Conservation (phyloP, 2,797 vertebrate species). For the Thaleichthys pacificus region DNA sequence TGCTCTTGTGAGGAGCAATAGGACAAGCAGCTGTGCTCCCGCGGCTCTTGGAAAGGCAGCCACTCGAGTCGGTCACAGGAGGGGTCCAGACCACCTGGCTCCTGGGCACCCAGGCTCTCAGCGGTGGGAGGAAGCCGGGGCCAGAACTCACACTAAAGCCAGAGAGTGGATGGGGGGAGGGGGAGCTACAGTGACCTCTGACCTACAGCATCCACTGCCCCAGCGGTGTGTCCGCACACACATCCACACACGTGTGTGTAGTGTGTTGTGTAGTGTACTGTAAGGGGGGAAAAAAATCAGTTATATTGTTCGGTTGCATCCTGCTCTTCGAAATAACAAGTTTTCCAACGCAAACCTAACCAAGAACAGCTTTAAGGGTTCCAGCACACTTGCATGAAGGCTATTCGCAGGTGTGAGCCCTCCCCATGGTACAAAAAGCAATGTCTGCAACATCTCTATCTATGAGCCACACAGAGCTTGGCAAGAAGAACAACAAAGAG, state of each 20-base stretch:
- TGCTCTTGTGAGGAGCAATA: conserved; percentile 55
- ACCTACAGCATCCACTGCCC: conserved; percentile 1
- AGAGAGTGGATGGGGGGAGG: background rate
- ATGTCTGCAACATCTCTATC: too few relatives aligned
- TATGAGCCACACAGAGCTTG: too few relatives aligned
- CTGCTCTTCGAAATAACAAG: background rate
- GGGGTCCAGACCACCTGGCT: conserved; percentile 59
- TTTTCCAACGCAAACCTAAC: too few relatives aligned
- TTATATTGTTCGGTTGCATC: background rate
- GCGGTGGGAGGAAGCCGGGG: background rate
- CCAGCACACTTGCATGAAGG: background rate
- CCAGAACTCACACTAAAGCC: background rate
- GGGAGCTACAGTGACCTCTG: conserved; percentile 14
- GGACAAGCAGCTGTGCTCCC: conserved; percentile 67
- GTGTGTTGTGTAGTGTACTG: background rate
- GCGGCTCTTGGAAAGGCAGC: conserved; percentile 54
- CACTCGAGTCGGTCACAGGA: conserved; percentile 42
- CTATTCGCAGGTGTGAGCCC: background rate
- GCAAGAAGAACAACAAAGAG: too few relatives aligned
- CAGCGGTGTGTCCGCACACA: background rate
- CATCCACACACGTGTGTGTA: background rate
- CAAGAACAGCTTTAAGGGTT: too few relatives aligned
- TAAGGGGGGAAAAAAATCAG: background rate
- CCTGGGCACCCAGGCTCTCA: conserved; percentile 28
- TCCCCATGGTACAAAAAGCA: too few relatives aligned